Evolutionary conservation across 2,113 vertebrate genomes (phyloP), one percentile per base, ranked within the genome.

Genomic region (Atlantisia rogersi): DNA sequence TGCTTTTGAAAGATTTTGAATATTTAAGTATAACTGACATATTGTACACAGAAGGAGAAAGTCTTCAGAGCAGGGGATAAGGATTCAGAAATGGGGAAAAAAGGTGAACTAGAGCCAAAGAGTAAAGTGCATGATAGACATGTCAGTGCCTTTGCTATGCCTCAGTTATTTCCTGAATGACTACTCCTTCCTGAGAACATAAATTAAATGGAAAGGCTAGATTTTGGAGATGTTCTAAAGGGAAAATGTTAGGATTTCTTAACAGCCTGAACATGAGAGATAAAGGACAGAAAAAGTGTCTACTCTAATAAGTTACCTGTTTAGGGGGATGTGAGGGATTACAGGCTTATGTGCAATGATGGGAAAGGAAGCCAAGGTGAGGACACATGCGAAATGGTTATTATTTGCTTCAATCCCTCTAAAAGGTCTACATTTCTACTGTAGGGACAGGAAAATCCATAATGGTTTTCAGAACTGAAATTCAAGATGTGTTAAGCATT

Each of bases 191-290:
- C 73, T 78, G 62, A 91, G 91, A 91, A 84, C 58, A 87, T 18
- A 89, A 89, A 91, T 95, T 63, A 94, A 96, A 91, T 14, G 10
- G 44, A 92, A 92, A 82, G 14, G 11, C 32, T 82, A 95, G 74
- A 95, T 95, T 95, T 82, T 89, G 22, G 32, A 87, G 77, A 82
- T 91, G 48, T 75, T 92, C 44, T 89, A 68, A 91, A 76, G 26
- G 31, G 31, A 84, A 94, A 92, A 85, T 80, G 39, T 40, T 29
- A 85, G 65, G 53, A 91, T 91, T 85, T 95, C 91, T 39, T 69
- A 94, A 79, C 74, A 89, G 32, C 35, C 64, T 94, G 91, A 95
- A 84, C 76, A 70, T 65, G 62, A 79, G 65, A 91, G 89, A 96
- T 91, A 94, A 95, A 89, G 48, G 70, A 89, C 39, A 64, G 53